Conservation (phyloP, 2,888 invertebrate species). For the Mesodorylaimus sp. region DNA sequence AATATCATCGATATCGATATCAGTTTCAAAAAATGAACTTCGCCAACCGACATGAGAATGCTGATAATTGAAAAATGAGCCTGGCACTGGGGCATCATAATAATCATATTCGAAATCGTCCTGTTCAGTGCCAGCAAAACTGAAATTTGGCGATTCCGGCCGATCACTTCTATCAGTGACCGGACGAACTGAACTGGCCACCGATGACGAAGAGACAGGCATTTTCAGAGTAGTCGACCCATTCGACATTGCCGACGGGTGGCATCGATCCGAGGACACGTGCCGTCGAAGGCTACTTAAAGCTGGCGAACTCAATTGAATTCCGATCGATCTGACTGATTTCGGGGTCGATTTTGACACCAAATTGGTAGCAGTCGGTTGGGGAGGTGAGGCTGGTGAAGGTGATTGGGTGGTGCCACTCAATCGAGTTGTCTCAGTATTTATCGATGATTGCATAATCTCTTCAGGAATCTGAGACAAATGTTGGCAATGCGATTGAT, state of each 20-base stretch:
- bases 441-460: background rate
- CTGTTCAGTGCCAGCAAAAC: background rate
- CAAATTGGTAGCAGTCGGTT: no score
- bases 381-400: no score
- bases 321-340: background rate
- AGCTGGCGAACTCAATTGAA: conserved; percentile 1
- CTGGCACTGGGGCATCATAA: conserved; percentile 1
- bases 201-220: no score
- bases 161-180: no score
- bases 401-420: background rate
- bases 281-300: no score
- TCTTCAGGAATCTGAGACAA: conserved; percentile 1
- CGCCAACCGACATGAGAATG: no score
- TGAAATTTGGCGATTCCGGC: background rate
- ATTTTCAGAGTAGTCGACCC: no score
- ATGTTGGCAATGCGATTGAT: background rate
- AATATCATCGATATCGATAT: conserved; percentile 1
- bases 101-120: conserved; percentile 5
- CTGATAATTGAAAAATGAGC: background rate
- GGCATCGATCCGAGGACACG: no score
- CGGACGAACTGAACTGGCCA: no score
- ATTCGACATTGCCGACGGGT: no score
- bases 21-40: background rate
- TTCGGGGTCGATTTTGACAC: background rate
- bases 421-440: background rate